Conservation (phyloP, 2,797 vertebrate species). For the Peromyscus attwateri region DNA sequence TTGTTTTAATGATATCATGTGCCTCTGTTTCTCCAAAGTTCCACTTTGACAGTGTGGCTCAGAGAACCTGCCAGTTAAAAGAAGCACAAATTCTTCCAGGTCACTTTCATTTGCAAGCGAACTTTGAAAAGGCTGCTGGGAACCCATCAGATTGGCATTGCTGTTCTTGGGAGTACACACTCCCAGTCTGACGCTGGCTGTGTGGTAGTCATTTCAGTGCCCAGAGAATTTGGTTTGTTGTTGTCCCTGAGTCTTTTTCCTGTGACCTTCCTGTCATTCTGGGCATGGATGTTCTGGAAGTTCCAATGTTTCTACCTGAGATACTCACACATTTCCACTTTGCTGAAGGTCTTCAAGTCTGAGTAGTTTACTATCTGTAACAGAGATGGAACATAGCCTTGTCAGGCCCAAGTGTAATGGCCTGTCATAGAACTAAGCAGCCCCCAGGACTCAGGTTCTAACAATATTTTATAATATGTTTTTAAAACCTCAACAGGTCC, state of each 20-base stretch:
- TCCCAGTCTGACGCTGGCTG: not conserved
- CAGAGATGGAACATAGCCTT: not conserved
- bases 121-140: not conserved
- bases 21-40: conserved; percentile 17
- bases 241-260: not conserved
- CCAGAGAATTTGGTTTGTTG: conserved; percentile 28
- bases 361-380: not conserved
- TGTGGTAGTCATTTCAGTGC: not conserved
- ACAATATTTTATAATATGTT: not conserved
- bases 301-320: not conserved
- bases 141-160: not conserved
- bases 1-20: not conserved
- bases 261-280: conserved; percentile 23
- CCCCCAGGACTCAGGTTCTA: not conserved
- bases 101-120: not conserved
- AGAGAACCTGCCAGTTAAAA: not conserved
- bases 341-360: conserved; percentile 17
- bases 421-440: not conserved
- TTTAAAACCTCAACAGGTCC: not conserved
- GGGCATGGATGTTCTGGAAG: not conserved
- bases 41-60: not conserved
- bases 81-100: not conserved
- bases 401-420: conserved; percentile 31
- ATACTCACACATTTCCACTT: conserved; percentile 37
- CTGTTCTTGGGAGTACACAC: not conserved